A percentile compares a stretch with the other conserved stretches of the same genome.
Evolutionary conservation across 1,140 invertebrate genomes (phyloP).

Genomic region (Holotrichia oblita): DNA sequence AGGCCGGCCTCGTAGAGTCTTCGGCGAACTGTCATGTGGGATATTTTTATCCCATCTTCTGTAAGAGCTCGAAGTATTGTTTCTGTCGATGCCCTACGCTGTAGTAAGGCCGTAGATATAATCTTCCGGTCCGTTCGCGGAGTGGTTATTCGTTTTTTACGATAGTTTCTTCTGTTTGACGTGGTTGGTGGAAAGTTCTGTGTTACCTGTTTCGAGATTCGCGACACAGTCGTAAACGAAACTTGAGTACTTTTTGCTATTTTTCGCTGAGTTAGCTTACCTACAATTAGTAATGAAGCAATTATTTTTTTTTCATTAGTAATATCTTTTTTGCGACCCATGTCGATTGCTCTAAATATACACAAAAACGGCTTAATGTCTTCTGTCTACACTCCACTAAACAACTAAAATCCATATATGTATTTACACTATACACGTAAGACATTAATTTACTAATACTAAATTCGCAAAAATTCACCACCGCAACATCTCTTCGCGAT

Average conservation of each 20-base stretch:
- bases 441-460: too few relatives aligned
- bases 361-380: too few relatives aligned
- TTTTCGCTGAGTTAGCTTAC: background rate
- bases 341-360: too few relatives aligned
- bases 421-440: too few relatives aligned
- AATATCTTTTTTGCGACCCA: background rate
- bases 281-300: background rate
- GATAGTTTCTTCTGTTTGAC: background rate
- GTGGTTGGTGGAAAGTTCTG: constrained; percentile 1
- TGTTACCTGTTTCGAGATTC: background rate
- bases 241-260: background rate
- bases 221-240: background rate
- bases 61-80: background rate
- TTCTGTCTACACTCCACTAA: too few relatives aligned
- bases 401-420: too few relatives aligned
- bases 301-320: background rate
- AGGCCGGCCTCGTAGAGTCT: too few relatives aligned
- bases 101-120: background rate
- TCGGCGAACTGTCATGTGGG: too few relatives aligned
- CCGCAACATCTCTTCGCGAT: too few relatives aligned
- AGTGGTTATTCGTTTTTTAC: background rate
- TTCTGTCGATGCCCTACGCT: background rate
- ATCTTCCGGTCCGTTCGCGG: background rate
- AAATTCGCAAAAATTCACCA: too few relatives aligned
- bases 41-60: too few relatives aligned